A percentile compares a stretch with the other conserved stretches of the same genome.
Conservation (phyloP, 2,888 invertebrate genomes). For the Ectobius pallidus region DNA sequence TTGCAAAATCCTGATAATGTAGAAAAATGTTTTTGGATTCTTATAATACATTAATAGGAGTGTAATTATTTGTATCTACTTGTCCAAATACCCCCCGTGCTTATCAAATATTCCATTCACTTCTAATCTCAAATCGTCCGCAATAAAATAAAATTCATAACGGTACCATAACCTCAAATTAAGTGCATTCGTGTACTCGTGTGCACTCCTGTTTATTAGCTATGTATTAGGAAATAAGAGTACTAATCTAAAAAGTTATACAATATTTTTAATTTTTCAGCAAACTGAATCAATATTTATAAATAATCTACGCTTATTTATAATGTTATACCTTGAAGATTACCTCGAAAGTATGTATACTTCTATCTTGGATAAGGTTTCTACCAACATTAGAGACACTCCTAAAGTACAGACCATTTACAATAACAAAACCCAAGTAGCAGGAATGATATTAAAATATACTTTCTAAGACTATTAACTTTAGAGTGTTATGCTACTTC, state of each 20-base stretch:
- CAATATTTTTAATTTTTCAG: neutral
- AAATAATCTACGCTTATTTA: slow-evolving; percentile 10
- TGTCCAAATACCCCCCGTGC: no score
- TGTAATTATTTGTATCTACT: no score
- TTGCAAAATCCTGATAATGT: no score
- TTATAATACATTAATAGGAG: no score
- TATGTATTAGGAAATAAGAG: neutral
- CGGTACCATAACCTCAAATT: neutral
- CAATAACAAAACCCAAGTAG: neutral
- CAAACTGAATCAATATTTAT: neutral
- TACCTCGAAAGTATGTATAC: slow-evolving; percentile 92
- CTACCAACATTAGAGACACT: neutral
- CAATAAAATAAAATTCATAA: no score
- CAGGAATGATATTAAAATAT: no score
- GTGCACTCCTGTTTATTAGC: neutral
- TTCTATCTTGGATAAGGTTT: neutral
- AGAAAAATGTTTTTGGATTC: no score
- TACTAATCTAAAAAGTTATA: neutral
- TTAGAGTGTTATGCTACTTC: no score
- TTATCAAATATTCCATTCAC: no score
- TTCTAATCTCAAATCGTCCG: no score
- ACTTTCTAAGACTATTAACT: no score
- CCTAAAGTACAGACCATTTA: slow-evolving; percentile 26
- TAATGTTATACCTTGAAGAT: slow-evolving; percentile 98
- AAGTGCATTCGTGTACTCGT: neutral